These are phyloP conservation scores for Lochmaea crataegi DNA, from an alignment of 2,888 invertebrate genomes.

Conservation along the genomic window DNA sequence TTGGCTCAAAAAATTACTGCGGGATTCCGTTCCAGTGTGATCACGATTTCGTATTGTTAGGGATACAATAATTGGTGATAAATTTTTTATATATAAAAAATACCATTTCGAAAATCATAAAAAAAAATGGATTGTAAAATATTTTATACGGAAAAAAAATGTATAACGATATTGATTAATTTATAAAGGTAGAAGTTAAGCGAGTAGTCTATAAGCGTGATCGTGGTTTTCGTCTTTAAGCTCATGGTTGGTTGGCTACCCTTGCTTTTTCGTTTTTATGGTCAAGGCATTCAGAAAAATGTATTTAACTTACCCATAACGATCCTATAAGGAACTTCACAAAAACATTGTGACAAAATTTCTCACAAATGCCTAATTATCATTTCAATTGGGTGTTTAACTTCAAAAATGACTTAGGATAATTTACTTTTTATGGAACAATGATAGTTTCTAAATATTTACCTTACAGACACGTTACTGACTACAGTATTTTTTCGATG, in stretches of 20 bases:
- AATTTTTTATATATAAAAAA: conserved; percentile 53
- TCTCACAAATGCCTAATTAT: no score
- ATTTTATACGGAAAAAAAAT: conserved; percentile 48
- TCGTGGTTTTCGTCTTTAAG: conserved; percentile 37
- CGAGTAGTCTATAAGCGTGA: conserved; percentile 46
- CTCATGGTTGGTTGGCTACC: conserved; percentile 61
- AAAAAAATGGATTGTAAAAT: conserved; percentile 40
- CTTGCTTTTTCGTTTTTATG: conserved; percentile 59
- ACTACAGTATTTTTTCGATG: no score
- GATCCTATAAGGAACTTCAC: background rate
- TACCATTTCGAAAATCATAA: conserved; percentile 45
- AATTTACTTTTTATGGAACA: no score
- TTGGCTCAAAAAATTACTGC: conserved; percentile 52
- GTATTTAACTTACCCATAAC: conserved; percentile 1
- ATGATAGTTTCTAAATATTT: no score
- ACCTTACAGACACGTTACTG: no score
- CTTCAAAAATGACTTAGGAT: no score
- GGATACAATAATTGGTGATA: conserved; percentile 54
- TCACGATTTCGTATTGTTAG: conserved; percentile 52
- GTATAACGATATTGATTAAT: conserved; percentile 53
- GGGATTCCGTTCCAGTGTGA: conserved; percentile 51
- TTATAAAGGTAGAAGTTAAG: conserved; percentile 41
- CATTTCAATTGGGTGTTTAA: no score
- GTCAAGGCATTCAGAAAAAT: conserved; percentile 53
- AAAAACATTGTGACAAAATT: background rate